Evolutionary conservation across 2,113 vertebrate species (phyloP), one percentile per base, ranked within the genome.

Genomic region (Nothocercus nigrocapillus): DNA sequence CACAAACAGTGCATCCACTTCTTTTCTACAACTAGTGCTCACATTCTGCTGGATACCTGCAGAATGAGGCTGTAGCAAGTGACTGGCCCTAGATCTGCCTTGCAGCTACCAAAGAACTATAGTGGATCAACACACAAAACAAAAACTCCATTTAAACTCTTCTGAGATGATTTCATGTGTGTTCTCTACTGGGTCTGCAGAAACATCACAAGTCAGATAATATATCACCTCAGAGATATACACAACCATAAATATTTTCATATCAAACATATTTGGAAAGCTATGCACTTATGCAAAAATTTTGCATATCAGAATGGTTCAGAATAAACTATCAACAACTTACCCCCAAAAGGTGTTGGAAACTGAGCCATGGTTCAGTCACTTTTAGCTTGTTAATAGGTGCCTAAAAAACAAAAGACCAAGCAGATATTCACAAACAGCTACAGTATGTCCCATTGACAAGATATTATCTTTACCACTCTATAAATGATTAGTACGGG

Each of bases 291-390:
- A 8, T 32, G 30, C 20, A 32, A 21, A 69, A 28, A 5, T 53
- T 81, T 38, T 68, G 42, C 30, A 40, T 5, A 4, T 6, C 56
- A n/a, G 34, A 85, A 66, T n/a, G 44, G 22, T 12, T 84, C 27
- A 59, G 54, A 82, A n/a, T 19, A 72, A 42, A 84, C 20, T 28
- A 62, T 30, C 51, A 96, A 82, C 3, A 74, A 96, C 99, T 99
- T 97, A 99, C 99, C 99, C 98, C 98, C 98, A 98, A 99, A 99
- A 97, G 99, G 96, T 96, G 99, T 98, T 96, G 99, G 98, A 98
- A 99, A 99, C 98, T 99, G 99, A 98, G 99, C 99, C 99, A 99
- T 99, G 98, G 96, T 99, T 98, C 98, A 98, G 97, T 97, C 95
- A 96, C 98, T 98, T 98, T 96, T 89, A 94, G 91, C 97, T 98